Conservation (phyloP, 1,140 invertebrate species). For the Zaprionus vittiger region DNA sequence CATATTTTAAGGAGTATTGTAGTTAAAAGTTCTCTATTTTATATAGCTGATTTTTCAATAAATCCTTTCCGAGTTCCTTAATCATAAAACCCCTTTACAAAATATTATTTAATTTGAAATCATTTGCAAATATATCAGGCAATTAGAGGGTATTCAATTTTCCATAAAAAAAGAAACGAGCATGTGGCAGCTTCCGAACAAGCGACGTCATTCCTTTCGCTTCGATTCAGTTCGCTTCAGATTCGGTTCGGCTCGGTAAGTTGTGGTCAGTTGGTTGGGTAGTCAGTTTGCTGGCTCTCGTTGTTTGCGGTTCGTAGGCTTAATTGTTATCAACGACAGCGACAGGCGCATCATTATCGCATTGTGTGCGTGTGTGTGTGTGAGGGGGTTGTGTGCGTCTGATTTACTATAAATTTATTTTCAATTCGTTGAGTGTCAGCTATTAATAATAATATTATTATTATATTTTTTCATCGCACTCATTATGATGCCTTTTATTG, state of each 20-base stretch:
- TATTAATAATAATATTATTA: constrained; percentile 75
- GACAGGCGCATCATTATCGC: constrained; percentile 64
- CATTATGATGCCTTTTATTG: constrained; percentile 67
- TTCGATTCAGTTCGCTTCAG: constrained; percentile 3
- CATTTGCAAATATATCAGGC: not conserved
- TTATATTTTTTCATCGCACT: constrained; percentile 66
- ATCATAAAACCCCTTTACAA: too few relatives aligned
- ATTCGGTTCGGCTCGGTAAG: constrained; percentile 7
- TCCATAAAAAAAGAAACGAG: not conserved
- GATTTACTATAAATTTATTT: constrained; percentile 79
- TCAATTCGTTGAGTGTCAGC: constrained; percentile 77
- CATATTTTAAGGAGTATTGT: not conserved
- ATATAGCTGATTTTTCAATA: not conserved
- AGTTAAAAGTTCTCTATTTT: not conserved
- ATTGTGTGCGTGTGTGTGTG: constrained; percentile 24
- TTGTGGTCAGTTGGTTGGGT: constrained; percentile 27
- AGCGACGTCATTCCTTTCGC: not conserved
- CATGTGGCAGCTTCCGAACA: not conserved
- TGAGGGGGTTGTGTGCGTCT: constrained; percentile 36
- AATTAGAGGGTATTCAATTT: constrained; percentile 9
- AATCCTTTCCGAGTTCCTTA: too few relatives aligned
- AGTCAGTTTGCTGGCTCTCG: constrained; percentile 43
- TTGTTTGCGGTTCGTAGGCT: constrained; percentile 56
- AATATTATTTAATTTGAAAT: not conserved
- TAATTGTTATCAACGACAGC: constrained; percentile 73